These are phyloP conservation scores for Poliocrania exsul DNA, from an alignment of 2,797 vertebrate species.

Conservation along the genomic window DNA sequence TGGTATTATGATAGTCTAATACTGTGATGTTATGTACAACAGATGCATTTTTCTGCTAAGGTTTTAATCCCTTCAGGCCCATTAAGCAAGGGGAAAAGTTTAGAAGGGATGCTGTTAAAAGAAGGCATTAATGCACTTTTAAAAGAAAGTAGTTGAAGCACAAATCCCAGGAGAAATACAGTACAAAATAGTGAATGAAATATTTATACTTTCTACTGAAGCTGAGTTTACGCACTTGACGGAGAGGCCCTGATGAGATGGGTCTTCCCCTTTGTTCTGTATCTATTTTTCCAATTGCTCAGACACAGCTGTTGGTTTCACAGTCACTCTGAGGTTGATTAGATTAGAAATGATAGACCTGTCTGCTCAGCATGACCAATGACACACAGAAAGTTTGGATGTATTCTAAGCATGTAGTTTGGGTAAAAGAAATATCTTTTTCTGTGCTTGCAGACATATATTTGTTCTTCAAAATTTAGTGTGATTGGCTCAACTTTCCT, in stretches of 20 bases:
- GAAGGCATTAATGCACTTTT: conserved; percentile 65
- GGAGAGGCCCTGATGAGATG: conserved; percentile 59
- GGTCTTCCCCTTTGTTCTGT: conserved; percentile 75
- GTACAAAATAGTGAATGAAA: conserved; percentile 77
- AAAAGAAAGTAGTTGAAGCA: conserved; percentile 54
- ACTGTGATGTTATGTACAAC: conserved; percentile 48
- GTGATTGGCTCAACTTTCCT: neutral
- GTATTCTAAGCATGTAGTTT: neutral
- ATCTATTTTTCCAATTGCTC: conserved; percentile 70
- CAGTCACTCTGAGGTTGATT: conserved; percentile 69
- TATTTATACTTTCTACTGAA: conserved; percentile 76
- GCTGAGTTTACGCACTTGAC: conserved; percentile 46
- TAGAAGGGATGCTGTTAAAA: conserved; percentile 47
- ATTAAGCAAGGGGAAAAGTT: conserved; percentile 56
- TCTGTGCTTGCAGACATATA: neutral
- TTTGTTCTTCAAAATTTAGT: conserved; percentile 17
- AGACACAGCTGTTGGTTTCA: conserved; percentile 67
- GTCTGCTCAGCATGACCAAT: conserved; percentile 60
- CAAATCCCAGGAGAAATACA: conserved; percentile 58
- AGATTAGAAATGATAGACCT: conserved; percentile 67
- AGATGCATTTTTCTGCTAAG: conserved; percentile 52
- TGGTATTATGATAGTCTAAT: conserved; percentile 44
- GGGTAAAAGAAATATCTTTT: neutral
- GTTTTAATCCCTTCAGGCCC: conserved; percentile 53
- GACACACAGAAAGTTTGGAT: conserved; percentile 19